Evolutionary conservation across 2,888 invertebrate genomes (phyloP), one percentile per base, ranked within the genome.

Genomic region (Noctua comes): DNA sequence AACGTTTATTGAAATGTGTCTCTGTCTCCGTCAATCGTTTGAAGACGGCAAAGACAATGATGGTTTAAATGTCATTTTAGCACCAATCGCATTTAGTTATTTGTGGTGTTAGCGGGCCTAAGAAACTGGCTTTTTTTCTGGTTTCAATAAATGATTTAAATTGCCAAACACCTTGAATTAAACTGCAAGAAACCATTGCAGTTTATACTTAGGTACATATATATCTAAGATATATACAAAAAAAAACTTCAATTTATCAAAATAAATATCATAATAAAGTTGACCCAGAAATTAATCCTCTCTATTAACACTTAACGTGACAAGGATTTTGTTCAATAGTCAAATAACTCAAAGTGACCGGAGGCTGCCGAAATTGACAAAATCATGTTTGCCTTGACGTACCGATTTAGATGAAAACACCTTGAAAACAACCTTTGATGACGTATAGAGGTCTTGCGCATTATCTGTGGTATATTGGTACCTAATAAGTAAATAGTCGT

Each of bases 361-460:
- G 68, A 88, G 87, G 86, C 86, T 90, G 86, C 83, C 87, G 76
- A 89, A 88, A 84, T 85, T 86, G 81, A 82, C 82, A 86, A 89
- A 88, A 89, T 82, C 84, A 87, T 79, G 91, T 88, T 92, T 88
- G 73, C 92, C 92, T 92, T 92, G 91, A 79, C 76, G 48, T 40
- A 70, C 85, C 83, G 77, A 88, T 84, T 85, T 83, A 84, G 86
- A 84, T 82, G 57, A 70, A 68, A 62, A 70, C 72, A 82, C 90
- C 90, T 90, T 90, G 90, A 84, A 76, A 68, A 62, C 46, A 86
- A 87, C 89, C 88, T 89, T 83, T 80, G 27, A 48, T 73, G 64
- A 85, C 79, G 68, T 75, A 57, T 31, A 68, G 71, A 78, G 75
- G 73, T 79, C 79, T 86, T 74, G 72, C 74, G 68, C 65, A 65